Conservation (phyloP, 2,888 invertebrate genomes). For the Sesamia inferens region DNA sequence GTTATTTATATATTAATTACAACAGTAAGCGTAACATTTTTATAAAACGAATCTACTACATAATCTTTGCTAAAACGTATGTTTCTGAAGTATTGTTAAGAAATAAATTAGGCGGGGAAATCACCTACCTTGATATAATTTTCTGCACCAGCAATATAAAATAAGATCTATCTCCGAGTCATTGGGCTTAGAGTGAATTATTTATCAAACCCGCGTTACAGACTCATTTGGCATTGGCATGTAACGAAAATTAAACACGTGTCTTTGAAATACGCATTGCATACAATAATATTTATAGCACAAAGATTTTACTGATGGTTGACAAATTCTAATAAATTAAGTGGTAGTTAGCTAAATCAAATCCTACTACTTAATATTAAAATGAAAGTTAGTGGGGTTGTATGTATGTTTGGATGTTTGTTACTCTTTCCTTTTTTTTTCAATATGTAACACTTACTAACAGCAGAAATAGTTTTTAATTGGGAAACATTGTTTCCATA, state of each 20-base stretch:
- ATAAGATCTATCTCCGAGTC: conserved; percentile 21
- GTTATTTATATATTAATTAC: conserved; percentile 9
- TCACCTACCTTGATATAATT: neutral
- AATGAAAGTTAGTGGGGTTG: too few species aligned
- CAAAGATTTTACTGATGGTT: neutral
- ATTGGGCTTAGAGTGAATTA: conserved; percentile 28
- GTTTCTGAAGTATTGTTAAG: neutral
- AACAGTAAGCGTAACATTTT: neutral
- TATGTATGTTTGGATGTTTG: too few species aligned
- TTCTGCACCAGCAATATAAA: neutral
- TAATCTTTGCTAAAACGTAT: neutral
- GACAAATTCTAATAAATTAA: neutral
- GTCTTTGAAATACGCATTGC: conserved; percentile 22
- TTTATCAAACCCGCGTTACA: conserved; percentile 31
- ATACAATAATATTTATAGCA: conserved; percentile 21
- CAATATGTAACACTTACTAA: too few species aligned
- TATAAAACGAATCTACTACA: neutral
- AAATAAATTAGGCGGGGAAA: neutral
- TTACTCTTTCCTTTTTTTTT: too few species aligned
- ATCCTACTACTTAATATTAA: too few species aligned
- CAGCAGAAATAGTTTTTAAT: too few species aligned
- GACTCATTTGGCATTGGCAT: conserved; percentile 46
- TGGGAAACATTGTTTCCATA: too few species aligned
- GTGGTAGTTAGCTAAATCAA: too few species aligned
- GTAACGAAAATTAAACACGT: conserved; percentile 50